phyloP scores from a whole-genome alignment of 2,113 vertebrate genomes.

The Gavia stellata region DNA sequence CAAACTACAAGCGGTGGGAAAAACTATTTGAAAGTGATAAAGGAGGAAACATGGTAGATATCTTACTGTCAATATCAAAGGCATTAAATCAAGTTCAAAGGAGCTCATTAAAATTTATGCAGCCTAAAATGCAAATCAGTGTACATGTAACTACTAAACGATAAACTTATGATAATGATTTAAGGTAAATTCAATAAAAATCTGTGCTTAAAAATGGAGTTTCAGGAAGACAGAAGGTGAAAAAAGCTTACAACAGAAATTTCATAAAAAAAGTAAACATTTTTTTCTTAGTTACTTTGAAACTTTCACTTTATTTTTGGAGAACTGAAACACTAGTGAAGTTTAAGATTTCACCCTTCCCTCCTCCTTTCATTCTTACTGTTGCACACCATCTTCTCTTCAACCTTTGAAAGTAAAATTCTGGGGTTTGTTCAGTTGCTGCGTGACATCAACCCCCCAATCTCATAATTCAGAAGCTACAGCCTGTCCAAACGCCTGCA shows the following conservation, averaged over 20 bases:
- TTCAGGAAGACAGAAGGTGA: neutral
- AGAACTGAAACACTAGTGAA: neutral
- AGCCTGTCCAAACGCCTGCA: neutral
- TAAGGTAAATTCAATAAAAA: neutral
- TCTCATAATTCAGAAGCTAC: neutral
- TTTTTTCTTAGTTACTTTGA: neutral
- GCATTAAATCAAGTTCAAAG: neutral
- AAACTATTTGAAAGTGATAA: neutral
- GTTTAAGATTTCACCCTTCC: neutral
- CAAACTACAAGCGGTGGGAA: neutral
- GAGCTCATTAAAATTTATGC: neutral
- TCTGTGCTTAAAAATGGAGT: neutral
- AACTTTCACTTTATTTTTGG: neutral
- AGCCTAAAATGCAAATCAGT: neutral
- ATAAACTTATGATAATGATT: neutral
- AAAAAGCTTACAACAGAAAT: neutral
- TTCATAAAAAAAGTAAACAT: neutral
- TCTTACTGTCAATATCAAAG: neutral
- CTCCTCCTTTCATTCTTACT: neutral
- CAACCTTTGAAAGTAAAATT: accelerated
- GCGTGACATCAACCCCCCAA: accelerated
- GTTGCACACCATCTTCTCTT: neutral
- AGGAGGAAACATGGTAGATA: neutral
- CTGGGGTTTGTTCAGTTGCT: neutral
- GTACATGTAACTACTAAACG: neutral